phyloP scores from a whole-genome alignment of 2,797 vertebrate genomes.

The Coreius guichenoti region DNA sequence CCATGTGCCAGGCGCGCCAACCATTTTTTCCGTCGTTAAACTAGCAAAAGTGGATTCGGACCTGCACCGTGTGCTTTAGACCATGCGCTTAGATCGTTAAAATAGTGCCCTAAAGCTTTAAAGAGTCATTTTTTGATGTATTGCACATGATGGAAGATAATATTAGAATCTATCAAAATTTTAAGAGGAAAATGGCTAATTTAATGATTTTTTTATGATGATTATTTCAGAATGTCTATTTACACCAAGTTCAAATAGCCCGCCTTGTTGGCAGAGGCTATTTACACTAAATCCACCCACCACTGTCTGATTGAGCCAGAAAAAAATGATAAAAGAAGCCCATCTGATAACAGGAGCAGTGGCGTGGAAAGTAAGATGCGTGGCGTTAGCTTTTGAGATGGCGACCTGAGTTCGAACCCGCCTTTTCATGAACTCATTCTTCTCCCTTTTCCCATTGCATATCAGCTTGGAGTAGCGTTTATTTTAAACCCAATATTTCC shows the following conservation, averaged over 20 bases:
- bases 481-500: conserved; percentile 88
- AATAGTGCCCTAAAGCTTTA: neutral
- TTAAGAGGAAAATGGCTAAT: neutral
- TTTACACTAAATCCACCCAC: neutral
- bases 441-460: too few relatives aligned
- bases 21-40: too few relatives aligned
- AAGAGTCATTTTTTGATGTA: neutral
- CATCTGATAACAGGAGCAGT: neutral
- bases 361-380: too few relatives aligned
- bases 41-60: too few relatives aligned
- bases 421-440: too few relatives aligned
- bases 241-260: neutral
- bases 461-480: too few relatives aligned
- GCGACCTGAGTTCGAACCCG: too few relatives aligned
- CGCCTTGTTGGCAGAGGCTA: neutral
- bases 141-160: neutral
- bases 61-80: too few relatives aligned
- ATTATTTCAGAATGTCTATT: neutral
- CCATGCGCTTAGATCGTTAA: too few relatives aligned
- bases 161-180: neutral
- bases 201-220: neutral
- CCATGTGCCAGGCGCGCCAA: too few relatives aligned
- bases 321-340: neutral
- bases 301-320: neutral
- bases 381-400: too few relatives aligned